Percentiles rank a stretch among this genome's conserved stretches.
Evolutionary conservation across 2,113 vertebrate genomes (phyloP).

Genomic region (Ciconia maguari): DNA sequence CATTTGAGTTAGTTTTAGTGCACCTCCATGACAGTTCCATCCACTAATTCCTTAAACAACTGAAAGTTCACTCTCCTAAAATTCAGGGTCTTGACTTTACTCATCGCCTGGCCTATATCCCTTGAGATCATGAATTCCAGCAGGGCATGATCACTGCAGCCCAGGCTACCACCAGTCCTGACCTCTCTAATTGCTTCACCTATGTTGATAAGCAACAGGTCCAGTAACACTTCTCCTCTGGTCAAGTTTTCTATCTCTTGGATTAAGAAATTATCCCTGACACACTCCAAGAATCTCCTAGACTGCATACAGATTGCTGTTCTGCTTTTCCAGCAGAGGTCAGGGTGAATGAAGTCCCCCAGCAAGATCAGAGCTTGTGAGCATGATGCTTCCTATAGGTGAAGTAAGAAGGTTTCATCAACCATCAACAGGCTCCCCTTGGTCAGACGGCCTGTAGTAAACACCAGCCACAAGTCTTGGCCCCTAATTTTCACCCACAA

Average conservation of each 20-base stretch:
- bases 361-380: background rate
- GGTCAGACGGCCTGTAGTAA: background rate
- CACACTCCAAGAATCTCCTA: background rate
- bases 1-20: no score
- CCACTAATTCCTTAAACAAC: background rate
- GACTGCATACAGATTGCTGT: background rate
- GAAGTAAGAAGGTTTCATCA: background rate
- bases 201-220: background rate
- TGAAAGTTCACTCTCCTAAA: background rate
- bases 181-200: background rate
- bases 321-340: background rate
- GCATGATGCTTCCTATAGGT: background rate
- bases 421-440: background rate
- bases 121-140: background rate
- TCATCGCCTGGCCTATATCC: background rate
- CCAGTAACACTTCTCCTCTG: background rate
- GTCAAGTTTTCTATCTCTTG: background rate
- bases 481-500: background rate
- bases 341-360: background rate
- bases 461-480: background rate
- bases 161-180: background rate
- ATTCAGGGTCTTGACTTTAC: background rate
- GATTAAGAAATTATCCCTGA: background rate
- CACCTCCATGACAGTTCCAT: background rate
- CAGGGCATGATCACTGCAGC: background rate